Evolutionary conservation across 2,797 vertebrate species (phyloP).

Genomic region (Enteromius thamalakanensis): DNA sequence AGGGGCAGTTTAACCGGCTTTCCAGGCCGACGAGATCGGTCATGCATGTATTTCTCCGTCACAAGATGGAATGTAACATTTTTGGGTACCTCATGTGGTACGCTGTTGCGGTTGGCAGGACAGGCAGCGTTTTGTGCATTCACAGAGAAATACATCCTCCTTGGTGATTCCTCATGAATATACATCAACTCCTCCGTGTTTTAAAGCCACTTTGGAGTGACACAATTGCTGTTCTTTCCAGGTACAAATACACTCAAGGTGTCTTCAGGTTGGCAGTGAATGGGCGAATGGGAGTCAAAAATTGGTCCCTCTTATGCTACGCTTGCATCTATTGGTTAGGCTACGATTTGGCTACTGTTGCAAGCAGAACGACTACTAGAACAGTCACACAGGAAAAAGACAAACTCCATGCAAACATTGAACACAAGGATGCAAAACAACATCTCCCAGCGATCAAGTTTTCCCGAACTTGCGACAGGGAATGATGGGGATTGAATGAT

Average conservation of each 20-base stretch:
- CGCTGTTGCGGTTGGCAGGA: constrained; percentile 56
- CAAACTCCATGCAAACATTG: constrained; percentile 78
- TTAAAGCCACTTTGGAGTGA: constrained; percentile 17
- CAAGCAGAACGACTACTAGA: constrained; percentile 71
- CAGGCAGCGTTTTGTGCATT: constrained; percentile 45
- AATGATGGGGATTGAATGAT: constrained; percentile 40
- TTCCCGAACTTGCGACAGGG: constrained; percentile 27
- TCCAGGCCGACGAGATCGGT: background rate
- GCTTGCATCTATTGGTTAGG: constrained; percentile 72
- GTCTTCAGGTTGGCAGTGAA: constrained; percentile 53
- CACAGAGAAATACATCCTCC: constrained; percentile 10
- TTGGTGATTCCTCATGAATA: background rate
- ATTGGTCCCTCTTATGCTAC: constrained; percentile 70
- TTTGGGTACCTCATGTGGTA: constrained; percentile 39
- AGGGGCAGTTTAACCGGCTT: background rate
- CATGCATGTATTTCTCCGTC: constrained; percentile 3
- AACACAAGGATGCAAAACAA: constrained; percentile 55
- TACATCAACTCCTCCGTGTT: constrained; percentile 1
- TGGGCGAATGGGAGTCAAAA: constrained; percentile 50
- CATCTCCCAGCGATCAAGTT: constrained; percentile 27
- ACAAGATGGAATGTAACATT: constrained; percentile 58
- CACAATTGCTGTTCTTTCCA: constrained; percentile 16
- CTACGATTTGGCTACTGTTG: constrained; percentile 79
- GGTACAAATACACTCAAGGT: constrained; percentile 34
- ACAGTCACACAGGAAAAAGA: constrained; percentile 73